Evolutionary conservation across 2,113 vertebrate genomes (phyloP), one percentile per base, ranked within the genome.

Genomic region (Rhinolophus sinicus): DNA sequence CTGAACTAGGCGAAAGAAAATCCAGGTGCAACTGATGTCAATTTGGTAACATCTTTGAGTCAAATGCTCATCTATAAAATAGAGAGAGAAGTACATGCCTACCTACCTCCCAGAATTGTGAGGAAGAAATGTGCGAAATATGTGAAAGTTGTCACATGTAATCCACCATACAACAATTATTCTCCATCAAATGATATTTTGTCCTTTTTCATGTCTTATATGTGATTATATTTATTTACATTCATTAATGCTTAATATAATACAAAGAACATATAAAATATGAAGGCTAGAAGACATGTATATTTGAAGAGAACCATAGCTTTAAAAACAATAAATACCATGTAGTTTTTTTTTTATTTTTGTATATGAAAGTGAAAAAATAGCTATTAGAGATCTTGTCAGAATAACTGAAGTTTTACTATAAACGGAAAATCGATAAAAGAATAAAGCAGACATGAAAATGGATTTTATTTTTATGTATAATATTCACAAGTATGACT

Each of bases 141-240:
- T 3, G 47, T 88, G 28, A 60, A 93, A 67, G 33, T 56, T 65
- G 21, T 69, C 33, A 75, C 13, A 69, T 77, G 50, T 73, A 86
- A 75, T 73, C 38, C 5, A 78, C 28, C 18, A 47, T 60, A 75
- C 96, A 94, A 94, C 28, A 92, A 93, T 60, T 33, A 62, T 92
- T 82, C 40, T 50, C 0, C 10, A 78, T 30, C 15, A 69, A 70
- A 76, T 67, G 28, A 35, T 60, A 8, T 77, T 78, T 81, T 82
- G 9, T 58, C 6, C 12, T 94, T 88, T 92, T 65, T 56, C 5
- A 62, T 67, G 58, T 30, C 6, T 64, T 84, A 64, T 64, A 26
- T 40, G 50, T 40, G 28, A 8, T 30, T 52, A 69, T 24, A 5
- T 3, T 70, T 88, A n/a, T 9, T 12, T 50, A 2, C 47, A 72